phyloP scores from a whole-genome alignment of 2,888 invertebrate genomes.

The Ormia ochracea region DNA sequence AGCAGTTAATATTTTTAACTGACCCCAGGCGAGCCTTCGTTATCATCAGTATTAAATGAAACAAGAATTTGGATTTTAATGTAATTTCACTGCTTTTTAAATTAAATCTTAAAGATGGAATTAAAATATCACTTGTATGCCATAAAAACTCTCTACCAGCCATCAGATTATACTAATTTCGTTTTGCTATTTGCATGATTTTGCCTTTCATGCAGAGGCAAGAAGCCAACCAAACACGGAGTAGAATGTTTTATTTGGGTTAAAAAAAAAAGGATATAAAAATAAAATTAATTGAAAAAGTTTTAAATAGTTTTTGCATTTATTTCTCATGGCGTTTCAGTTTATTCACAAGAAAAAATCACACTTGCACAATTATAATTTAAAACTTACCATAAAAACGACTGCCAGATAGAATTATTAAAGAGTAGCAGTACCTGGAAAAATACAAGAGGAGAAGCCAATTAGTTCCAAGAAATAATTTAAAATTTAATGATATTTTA shows the following conservation, averaged over 20 bases:
- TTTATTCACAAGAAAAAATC: no score
- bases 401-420: not conserved
- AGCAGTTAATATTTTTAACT: no score
- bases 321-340: not conserved
- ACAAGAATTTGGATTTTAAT: no score
- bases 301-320: constrained; percentile 27
- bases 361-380: not conserved
- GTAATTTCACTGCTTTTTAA: no score
- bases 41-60: no score
- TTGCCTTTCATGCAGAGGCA: not conserved
- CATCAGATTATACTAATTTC: no score
- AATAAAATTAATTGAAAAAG: constrained; percentile 54
- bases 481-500: constrained; percentile 32
- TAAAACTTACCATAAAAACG: constrained; percentile 43
- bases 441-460: constrained; percentile 10
- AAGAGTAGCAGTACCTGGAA: constrained; percentile 38
- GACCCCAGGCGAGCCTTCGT: no score
- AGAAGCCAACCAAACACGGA: not conserved
- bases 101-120: no score
- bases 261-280: no score
- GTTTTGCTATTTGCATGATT: not conserved
- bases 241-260: constrained; percentile 45
- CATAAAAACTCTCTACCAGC: no score
- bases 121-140: no score
- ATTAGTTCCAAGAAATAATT: constrained; percentile 39